Percentiles rank a stretch among this genome's conserved stretches.
Evolutionary conservation across 2,888 invertebrate species (phyloP).

Genomic region (Anthophora plumipes): DNA sequence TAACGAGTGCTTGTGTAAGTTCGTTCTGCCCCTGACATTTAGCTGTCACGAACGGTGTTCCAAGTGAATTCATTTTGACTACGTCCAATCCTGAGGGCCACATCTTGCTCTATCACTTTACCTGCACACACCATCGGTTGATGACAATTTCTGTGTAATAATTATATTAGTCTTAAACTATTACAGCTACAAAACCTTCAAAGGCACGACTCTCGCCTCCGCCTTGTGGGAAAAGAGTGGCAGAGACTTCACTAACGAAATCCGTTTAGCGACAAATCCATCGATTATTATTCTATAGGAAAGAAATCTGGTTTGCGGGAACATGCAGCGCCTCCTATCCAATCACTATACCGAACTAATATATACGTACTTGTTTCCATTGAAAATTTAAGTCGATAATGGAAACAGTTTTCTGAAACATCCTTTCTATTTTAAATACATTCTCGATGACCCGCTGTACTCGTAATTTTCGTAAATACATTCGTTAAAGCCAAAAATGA

Average conservation of each 20-base stretch:
- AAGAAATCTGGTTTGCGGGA: background rate
- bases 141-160: conserved; percentile 37
- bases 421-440: background rate
- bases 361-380: background rate
- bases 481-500: conserved; percentile 33
- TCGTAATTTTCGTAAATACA: background rate
- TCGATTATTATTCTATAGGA: conserved; percentile 24
- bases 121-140: conserved; percentile 58
- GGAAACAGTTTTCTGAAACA: background rate
- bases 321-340: background rate
- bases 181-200: conserved; percentile 58
- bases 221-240: conserved; percentile 77
- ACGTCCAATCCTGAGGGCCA: conserved; percentile 84
- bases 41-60: conserved; percentile 81
- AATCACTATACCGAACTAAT: background rate
- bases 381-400: background rate
- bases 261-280: conserved; percentile 47
- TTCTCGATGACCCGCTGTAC: conserved; percentile 17
- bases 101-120: conserved; percentile 79
- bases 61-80: conserved; percentile 84
- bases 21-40: conserved; percentile 82
- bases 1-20: conserved; percentile 77
- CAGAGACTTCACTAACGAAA: conserved; percentile 55
- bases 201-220: conserved; percentile 71
- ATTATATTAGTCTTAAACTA: conserved; percentile 37